These are phyloP conservation scores for Tetragonisca angustula DNA, from an alignment of 2,888 invertebrate species.

Conservation along the genomic window DNA sequence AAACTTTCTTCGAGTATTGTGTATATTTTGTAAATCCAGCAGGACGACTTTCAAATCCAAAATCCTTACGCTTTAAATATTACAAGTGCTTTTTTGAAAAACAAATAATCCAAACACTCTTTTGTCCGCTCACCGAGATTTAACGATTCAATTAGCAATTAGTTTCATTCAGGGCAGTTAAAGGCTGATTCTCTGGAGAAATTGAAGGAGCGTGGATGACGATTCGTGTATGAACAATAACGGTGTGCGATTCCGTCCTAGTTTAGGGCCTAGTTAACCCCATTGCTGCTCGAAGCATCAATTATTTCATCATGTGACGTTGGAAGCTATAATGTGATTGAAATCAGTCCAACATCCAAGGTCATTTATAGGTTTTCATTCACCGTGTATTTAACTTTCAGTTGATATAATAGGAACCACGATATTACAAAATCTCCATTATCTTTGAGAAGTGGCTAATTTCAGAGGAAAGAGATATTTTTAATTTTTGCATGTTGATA, in stretches of 20 bases:
- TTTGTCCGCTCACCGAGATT: no score
- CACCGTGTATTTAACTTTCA: neutral
- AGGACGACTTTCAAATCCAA: no score
- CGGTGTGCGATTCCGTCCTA: slow-evolving; percentile 37
- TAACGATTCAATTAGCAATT: neutral
- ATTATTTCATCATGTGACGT: neutral
- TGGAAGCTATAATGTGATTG: neutral
- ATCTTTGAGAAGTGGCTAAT: neutral
- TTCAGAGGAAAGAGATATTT: neutral
- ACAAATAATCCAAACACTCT: no score
- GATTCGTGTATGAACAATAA: slow-evolving; percentile 53
- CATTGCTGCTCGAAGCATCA: neutral
- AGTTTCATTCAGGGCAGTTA: neutral
- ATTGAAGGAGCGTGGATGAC: slow-evolving; percentile 14
- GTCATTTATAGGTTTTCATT: neutral
- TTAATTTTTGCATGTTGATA: no score
- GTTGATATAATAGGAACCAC: neutral
- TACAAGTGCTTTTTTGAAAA: no score
- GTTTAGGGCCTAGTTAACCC: slow-evolving; percentile 10
- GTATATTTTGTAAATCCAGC: no score
- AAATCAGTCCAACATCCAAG: neutral
- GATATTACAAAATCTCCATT: neutral
- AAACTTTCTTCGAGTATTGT: no score
- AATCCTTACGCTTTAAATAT: no score
- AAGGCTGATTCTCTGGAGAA: slow-evolving; percentile 30